phyloP scores from a whole-genome alignment of 2,113 vertebrate species.

The Platichthys flesus region DNA sequence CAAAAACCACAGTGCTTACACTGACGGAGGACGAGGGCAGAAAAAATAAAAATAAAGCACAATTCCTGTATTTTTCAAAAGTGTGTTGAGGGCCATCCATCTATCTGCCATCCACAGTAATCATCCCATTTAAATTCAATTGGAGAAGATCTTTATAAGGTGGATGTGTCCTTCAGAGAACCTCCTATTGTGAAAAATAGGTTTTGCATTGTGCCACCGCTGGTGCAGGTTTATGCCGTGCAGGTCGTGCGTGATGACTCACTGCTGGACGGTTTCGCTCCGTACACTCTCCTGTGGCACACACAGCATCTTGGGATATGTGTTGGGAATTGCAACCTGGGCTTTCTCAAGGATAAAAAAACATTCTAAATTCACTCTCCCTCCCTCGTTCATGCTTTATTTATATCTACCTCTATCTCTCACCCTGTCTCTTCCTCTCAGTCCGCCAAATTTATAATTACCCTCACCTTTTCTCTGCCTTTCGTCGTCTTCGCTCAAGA shows the following conservation, averaged over 20 bases:
- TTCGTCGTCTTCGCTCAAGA: conserved; percentile 10
- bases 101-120: conserved; percentile 43
- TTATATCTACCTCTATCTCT: conserved; percentile 45
- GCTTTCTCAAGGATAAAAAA: conserved; percentile 21
- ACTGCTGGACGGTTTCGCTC: conserved; percentile 26
- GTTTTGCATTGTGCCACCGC: conserved; percentile 15
- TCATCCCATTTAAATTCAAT: conserved; percentile 56
- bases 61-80: conserved; percentile 28
- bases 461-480: conserved; percentile 47
- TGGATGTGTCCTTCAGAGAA: conserved; percentile 16
- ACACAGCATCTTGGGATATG: conserved; percentile 31
- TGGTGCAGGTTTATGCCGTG: conserved; percentile 19
- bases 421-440: conserved; percentile 25
- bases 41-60: background rate
- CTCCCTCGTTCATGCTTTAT: conserved; percentile 65
- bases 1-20: conserved; percentile 16
- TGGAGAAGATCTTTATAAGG: conserved; percentile 19
- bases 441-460: conserved; percentile 50
- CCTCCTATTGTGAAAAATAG: conserved; percentile 15
- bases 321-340: conserved; percentile 32
- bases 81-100: conserved; percentile 25
- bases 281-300: conserved; percentile 16
- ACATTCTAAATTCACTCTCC: conserved; percentile 38
- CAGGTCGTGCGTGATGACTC: conserved; percentile 32
- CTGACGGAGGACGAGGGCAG: background rate